Evolutionary conservation across 2,888 invertebrate species (phyloP), one percentile per base, ranked within the genome.

Genomic region (Lysandra coridon): DNA sequence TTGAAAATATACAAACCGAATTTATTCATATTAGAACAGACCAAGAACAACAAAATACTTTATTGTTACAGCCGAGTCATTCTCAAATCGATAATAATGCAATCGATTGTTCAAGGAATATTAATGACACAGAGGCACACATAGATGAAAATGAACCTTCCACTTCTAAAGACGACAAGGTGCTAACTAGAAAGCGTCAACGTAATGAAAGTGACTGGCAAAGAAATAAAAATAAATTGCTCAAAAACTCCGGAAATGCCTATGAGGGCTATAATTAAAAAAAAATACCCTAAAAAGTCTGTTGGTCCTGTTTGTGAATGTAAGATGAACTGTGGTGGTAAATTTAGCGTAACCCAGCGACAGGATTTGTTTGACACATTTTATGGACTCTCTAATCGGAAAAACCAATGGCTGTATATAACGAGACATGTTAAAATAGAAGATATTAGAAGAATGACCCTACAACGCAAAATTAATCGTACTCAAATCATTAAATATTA

Each of bases 271-370:
- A 12, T 69, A 69, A 69, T 57, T 80, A 12, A 78, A 80, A 57
- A 80, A 79, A 76, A 78, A 79, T 49, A 79, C 78, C 14, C 74
- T 78, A n/a, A 74, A 53, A 80, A 80, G 76, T 60, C 79, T 49
- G 74, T 81, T 78, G 80, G 79, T 62, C 79, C 81, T 74, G 62
- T 75, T 44, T 80, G 80, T 78, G 53, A 57, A 79, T 80, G 78
- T 79, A 78, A 80, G 78, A 79, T 74, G 78, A 79, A 78, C 57
- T 80, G 78, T 80, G 78, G 79, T 73, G 73, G 49, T 49, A 79
- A 79, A 79, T 79, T 79, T 57, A 79, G 49, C 40, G 5, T 57
- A 33, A 49, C 60, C 53, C 33, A 79, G 73, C 44, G 73, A 73
- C 78, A 73, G 33, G 78, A n/a, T 73, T 73, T 79, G 17, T 79